These are phyloP conservation scores for Girardinichthys multiradiatus DNA, from an alignment of 2,113 vertebrate species.

Conservation along the genomic window DNA sequence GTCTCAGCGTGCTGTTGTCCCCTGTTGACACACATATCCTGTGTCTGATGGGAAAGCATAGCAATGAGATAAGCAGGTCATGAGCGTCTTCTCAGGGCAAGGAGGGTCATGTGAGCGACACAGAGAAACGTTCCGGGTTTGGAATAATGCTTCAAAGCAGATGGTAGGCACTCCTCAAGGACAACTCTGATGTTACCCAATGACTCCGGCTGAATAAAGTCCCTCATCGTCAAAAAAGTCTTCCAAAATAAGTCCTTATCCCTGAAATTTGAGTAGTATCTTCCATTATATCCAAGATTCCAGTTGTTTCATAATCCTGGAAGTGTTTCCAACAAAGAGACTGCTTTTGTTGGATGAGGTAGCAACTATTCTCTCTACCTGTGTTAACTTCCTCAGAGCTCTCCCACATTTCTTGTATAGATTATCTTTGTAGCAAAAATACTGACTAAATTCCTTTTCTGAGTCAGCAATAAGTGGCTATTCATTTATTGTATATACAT, in stretches of 20 bases:
- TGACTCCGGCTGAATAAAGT: not conserved
- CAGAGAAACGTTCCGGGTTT: conserved; percentile 27
- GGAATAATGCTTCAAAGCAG: conserved; percentile 38
- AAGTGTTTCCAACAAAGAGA: not conserved
- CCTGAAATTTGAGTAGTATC: not conserved
- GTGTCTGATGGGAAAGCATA: conserved; percentile 74
- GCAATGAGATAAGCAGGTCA: conserved; percentile 63
- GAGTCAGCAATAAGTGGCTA: not conserved
- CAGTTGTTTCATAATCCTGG: not conserved
- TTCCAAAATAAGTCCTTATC: not conserved
- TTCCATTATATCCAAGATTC: not conserved
- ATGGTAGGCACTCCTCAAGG: conserved; percentile 47
- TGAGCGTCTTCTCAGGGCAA: conserved; percentile 55
- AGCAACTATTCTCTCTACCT: not conserved
- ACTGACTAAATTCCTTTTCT: not conserved
- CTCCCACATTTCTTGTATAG: too few relatives aligned
- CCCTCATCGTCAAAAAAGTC: too few relatives aligned
- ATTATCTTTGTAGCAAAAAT: not conserved
- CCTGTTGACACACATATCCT: conserved; percentile 65
- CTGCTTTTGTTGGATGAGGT: too few relatives aligned
- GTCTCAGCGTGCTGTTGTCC: conserved; percentile 45
- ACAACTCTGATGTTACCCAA: conserved; percentile 23
- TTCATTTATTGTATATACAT: too few relatives aligned
- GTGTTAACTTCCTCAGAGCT: not conserved
- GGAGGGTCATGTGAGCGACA: conserved; percentile 69